phyloP scores from a whole-genome alignment of 2,888 invertebrate genomes.

The Ectemnius lituratus region DNA sequence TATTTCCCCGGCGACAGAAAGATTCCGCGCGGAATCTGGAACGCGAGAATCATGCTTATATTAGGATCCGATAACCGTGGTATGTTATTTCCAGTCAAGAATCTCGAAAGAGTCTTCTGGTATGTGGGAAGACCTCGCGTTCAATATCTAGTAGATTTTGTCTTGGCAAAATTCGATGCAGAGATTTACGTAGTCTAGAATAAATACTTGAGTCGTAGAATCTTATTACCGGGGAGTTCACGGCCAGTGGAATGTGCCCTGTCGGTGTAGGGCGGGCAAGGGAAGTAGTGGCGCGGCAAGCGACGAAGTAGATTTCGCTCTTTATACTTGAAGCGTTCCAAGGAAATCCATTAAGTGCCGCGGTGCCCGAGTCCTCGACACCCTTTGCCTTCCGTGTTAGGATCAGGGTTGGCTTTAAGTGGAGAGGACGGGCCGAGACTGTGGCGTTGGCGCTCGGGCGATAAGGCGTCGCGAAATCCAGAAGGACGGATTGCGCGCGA shows the following conservation, averaged over 20 bases:
- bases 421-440: constrained; percentile 19
- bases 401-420: constrained; percentile 42
- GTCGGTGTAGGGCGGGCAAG: too few species aligned
- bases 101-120: too few species aligned
- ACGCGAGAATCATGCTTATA: not conserved
- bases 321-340: not conserved
- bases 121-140: too few species aligned
- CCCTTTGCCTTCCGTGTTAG: constrained; percentile 32
- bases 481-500: constrained; percentile 54
- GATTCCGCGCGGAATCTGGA: constrained; percentile 51
- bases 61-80: too few species aligned
- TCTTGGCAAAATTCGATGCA: too few species aligned
- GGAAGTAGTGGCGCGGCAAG: not conserved
- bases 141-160: too few species aligned
- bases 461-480: constrained; percentile 65
- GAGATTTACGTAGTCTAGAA: too few species aligned
- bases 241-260: too few species aligned
- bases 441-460: constrained; percentile 43
- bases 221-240: too few species aligned
- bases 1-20: constrained; percentile 70
- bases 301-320: not conserved
- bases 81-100: too few species aligned
- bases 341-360: constrained; percentile 42
- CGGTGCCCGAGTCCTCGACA: constrained; percentile 11
- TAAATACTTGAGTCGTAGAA: too few species aligned